Evolutionary conservation across 2,888 invertebrate species (phyloP).

Genomic region (Diarsia rubi): DNA sequence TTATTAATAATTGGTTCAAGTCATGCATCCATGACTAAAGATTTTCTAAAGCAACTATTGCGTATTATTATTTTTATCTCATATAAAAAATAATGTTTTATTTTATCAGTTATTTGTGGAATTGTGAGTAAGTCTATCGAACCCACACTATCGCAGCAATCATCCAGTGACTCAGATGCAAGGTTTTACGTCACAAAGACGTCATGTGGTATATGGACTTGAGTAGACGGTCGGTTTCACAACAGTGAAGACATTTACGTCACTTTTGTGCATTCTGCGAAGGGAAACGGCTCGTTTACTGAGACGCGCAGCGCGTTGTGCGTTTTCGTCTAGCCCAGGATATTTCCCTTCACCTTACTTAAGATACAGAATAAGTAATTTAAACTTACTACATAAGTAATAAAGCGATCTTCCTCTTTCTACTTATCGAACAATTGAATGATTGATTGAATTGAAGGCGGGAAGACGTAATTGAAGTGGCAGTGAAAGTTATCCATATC

Average conservation of each 20-base stretch:
- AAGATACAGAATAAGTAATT: too few species aligned
- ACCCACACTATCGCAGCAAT: neutral
- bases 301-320: too few species aligned
- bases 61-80: neutral
- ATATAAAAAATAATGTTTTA: neutral
- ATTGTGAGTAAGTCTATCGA: neutral
- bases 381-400: too few species aligned
- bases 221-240: neutral
- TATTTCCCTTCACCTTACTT: too few species aligned
- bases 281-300: too few species aligned
- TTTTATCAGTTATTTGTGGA: neutral
- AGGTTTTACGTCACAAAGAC: neutral
- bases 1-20: neutral
- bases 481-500: constrained; percentile 16
- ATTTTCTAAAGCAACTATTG: neutral
- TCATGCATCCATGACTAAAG: neutral
- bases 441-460: neutral
- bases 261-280: neutral
- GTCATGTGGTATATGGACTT: neutral
- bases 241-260: constrained; percentile 5
- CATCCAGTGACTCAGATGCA: constrained; percentile 2
- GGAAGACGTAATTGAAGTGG: constrained; percentile 9
- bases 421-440: too few species aligned
- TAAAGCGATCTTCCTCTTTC: too few species aligned
- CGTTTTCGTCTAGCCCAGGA: too few species aligned